Conservation (phyloP, 1,140 invertebrate genomes). For the Zaprionus camerounensis region DNA sequence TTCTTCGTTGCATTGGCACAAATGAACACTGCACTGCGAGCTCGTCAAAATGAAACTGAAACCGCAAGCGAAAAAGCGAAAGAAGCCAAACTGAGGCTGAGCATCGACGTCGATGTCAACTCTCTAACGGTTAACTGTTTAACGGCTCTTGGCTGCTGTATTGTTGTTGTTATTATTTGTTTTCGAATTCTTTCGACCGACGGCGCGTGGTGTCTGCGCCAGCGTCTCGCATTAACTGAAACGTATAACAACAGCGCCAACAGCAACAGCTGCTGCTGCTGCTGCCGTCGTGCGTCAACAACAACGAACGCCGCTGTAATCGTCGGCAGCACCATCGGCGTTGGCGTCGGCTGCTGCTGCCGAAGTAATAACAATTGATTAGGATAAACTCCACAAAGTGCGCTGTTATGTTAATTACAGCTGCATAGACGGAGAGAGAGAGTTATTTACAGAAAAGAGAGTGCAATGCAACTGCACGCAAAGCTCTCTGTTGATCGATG, state of each 20-base stretch:
- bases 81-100: slow-evolving; percentile 7
- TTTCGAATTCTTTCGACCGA: slow-evolving; percentile 6
- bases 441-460: neutral
- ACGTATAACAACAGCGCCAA: slow-evolving; percentile 24
- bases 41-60: slow-evolving; percentile 12
- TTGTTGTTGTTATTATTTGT: slow-evolving; percentile 15
- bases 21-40: neutral
- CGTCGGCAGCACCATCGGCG: neutral
- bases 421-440: neutral
- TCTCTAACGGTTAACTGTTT: slow-evolving; percentile 18
- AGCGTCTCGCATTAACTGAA: slow-evolving; percentile 54
- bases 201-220: slow-evolving; percentile 25
- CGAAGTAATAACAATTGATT: neutral
- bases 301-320: neutral
- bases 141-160: slow-evolving; percentile 30
- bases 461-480: neutral
- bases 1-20: neutral
- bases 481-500: neutral
- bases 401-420: neutral
- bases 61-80: neutral
- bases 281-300: slow-evolving; percentile 6
- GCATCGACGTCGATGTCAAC: neutral
- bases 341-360: neutral
- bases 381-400: neutral
- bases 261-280: neutral